Conservation (phyloP, 2,113 vertebrate genomes). For the Caloenas nicobarica region DNA sequence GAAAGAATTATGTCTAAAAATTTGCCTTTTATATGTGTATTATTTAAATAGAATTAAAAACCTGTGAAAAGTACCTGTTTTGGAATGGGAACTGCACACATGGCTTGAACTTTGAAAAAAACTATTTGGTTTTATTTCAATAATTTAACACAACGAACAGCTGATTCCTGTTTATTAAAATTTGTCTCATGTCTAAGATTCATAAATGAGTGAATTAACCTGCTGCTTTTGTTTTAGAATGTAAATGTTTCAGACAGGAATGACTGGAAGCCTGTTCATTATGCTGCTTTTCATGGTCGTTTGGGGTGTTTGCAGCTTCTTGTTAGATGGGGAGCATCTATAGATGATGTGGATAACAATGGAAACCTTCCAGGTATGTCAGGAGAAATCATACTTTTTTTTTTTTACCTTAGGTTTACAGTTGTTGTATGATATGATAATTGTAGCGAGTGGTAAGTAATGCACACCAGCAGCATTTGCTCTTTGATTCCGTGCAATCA, state of each 20-base stretch:
- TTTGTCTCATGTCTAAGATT: neutral
- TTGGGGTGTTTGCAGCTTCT: conserved; percentile 84
- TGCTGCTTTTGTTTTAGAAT: conserved; percentile 68
- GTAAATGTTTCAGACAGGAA: conserved; percentile 71
- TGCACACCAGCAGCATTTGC: neutral
- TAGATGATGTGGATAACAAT: conserved; percentile 76
- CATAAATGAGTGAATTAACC: conserved; percentile 17
- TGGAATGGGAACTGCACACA: neutral
- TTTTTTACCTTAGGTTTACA: neutral
- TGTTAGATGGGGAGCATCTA: conserved; percentile 74
- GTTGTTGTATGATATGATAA: neutral
- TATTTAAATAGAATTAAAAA: neutral
- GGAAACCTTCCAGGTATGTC: conserved; percentile 82
- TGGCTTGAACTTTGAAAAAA: neutral
- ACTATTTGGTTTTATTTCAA: neutral
- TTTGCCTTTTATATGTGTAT: neutral
- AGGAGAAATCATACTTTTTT: neutral
- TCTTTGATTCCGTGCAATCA: neutral
- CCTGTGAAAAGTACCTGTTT: neutral
- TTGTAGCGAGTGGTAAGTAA: neutral
- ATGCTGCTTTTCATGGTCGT: conserved; percentile 82
- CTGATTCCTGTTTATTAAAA: neutral
- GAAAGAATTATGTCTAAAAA: neutral
- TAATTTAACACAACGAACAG: neutral
- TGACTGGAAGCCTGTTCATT: conserved; percentile 80